Percentiles rank a stretch among this genome's conserved stretches.
Evolutionary conservation across 2,797 vertebrate genomes (phyloP).

Genomic region (Onychomys torridus): DNA sequence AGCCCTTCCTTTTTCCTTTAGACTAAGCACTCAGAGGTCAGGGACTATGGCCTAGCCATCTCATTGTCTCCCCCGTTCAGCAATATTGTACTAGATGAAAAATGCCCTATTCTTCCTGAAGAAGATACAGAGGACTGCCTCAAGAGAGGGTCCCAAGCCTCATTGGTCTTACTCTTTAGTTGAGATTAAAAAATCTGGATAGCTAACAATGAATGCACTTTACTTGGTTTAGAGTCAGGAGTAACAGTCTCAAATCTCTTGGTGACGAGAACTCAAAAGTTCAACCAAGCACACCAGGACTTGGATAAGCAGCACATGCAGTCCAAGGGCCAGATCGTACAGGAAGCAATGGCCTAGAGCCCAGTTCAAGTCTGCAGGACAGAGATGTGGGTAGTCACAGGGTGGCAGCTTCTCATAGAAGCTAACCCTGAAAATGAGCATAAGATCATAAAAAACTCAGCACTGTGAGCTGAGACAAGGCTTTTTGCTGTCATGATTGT

Average conservation of each 20-base stretch:
- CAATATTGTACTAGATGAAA: not conserved
- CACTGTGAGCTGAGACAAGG: not conserved
- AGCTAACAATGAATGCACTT: not conserved
- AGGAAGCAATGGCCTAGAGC: not conserved
- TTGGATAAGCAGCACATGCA: not conserved
- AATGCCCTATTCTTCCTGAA: not conserved
- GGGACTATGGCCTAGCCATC: not conserved
- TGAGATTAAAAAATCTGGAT: not conserved
- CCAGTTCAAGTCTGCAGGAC: not conserved
- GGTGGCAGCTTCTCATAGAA: not conserved
- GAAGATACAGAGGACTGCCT: not conserved
- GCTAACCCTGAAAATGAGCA: constrained; percentile 7
- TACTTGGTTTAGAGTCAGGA: not conserved
- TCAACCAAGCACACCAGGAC: not conserved
- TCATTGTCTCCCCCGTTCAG: not conserved
- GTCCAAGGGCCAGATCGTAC: not conserved
- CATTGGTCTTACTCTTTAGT: not conserved
- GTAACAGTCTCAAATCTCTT: not conserved
- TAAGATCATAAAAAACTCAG: not conserved
- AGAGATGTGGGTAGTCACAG: not conserved
- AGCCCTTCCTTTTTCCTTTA: not conserved
- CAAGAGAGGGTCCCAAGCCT: not conserved
- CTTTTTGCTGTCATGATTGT: not conserved
- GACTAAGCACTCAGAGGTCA: not conserved
- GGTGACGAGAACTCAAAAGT: not conserved